Evolutionary conservation across 2,113 vertebrate species (phyloP).

Genomic region (Acrocephalus kingi): DNA sequence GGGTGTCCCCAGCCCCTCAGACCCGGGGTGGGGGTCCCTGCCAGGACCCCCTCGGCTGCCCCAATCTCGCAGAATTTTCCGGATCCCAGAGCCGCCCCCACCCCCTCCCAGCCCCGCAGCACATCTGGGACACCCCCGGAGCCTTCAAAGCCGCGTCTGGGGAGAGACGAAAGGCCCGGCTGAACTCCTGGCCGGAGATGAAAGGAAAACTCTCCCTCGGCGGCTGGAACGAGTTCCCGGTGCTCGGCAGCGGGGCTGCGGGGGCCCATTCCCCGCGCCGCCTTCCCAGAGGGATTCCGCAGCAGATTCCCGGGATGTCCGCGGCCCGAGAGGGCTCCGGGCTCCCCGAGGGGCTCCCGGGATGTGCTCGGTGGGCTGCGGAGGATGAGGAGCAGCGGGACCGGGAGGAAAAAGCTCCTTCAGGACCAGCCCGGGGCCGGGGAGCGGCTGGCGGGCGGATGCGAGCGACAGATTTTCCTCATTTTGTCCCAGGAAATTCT

Average conservation of each 20-base stretch:
- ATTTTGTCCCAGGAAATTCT: conserved; percentile 66
- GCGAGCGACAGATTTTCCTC: conserved; percentile 52
- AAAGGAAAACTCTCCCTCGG: conserved; percentile 23
- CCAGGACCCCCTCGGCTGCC: neutral
- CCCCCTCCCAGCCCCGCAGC: neutral
- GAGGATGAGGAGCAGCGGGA: neutral
- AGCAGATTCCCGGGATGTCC: neutral
- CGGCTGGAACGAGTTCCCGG: conserved; percentile 43
- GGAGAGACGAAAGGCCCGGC: conserved; percentile 22
- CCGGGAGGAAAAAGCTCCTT: neutral
- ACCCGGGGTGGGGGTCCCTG: accelerated
- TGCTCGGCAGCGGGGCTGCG: neutral
- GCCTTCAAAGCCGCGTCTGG: conserved; percentile 44
- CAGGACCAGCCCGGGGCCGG: neutral
- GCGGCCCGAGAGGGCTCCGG: neutral
- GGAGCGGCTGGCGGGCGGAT: neutral
- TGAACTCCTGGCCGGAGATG: conserved; percentile 50
- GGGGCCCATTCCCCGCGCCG: conserved; percentile 3
- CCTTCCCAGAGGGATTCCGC: neutral
- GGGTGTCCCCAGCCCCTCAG: neutral
- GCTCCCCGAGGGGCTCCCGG: neutral
- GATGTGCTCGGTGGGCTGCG: neutral
- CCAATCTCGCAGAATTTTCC: neutral
- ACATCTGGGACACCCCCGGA: conserved; percentile 41
- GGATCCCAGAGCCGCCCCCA: neutral